Evolutionary conservation across 1,140 invertebrate genomes (phyloP), one percentile per base, ranked within the genome.

Genomic region (Drosophila cardini): DNA sequence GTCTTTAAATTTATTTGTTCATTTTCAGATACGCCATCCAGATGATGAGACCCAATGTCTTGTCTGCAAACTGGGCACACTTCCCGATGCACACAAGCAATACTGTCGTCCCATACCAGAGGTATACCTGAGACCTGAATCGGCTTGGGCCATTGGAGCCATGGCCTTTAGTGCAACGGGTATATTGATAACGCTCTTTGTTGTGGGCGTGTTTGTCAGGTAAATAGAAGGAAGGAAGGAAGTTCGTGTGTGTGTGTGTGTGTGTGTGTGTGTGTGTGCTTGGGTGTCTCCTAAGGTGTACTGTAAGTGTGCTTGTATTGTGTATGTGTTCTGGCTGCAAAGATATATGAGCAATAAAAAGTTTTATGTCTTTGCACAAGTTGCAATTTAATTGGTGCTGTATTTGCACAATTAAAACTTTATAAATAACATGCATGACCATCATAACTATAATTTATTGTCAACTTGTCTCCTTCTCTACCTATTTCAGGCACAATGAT

Each of bases 141-240:
- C 96, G 83, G 95, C 96, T 26, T 97, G 97, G 95, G 97, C 97
- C 0, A 97, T 98, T 56, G 97, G 96, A 0, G 97, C 97, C 1
- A 98, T 96, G 96, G 94, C 95, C 10, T 95, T 96, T 82, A 96
- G 95, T 43, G 94, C 96, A 4, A 94, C 95, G 7, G 97, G 97
- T 21, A 96, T 97, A 64, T 91, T 97, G 53, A 93, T 97, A 63
- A 97, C 96, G 0, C 91, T 95, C 73, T 95, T 95, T 86, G 94
- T 96, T 1, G 93, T 93, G 6, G 93, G 94, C 5, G 94, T 96
- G 2, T 96, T 96, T 83, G 91, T 94, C 43, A 92, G 92, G 91
- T 92, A 73, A 90, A 81, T 64, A 16, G 16, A 26, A 4, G 16
- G 45, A 11, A 6, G 5, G n/a, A n/a, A 43, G 13, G 6, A 13